Evolutionary conservation across 2,888 invertebrate species (phyloP).

Genomic region (Salpingus planirostris): DNA sequence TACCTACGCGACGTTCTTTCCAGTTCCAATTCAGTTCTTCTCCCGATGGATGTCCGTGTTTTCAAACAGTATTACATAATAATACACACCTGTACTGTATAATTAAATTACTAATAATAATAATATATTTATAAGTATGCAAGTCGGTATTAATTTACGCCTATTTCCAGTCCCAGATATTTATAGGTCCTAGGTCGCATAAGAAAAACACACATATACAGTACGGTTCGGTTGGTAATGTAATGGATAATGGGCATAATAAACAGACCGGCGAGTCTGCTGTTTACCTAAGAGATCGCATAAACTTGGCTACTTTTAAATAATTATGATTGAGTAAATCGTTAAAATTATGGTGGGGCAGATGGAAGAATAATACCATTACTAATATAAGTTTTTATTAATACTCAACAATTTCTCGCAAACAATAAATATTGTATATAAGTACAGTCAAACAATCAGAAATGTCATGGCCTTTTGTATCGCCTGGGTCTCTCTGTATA

Average conservation of each 20-base stretch:
- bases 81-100: too few species aligned
- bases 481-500: too few species aligned
- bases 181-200: too few species aligned
- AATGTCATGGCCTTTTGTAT: too few species aligned
- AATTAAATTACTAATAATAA: conserved; percentile 15
- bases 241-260: conserved; percentile 10
- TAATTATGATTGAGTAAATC: too few species aligned
- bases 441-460: too few species aligned
- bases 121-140: conserved; percentile 15
- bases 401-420: too few species aligned
- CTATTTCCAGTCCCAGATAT: conserved; percentile 9
- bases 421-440: too few species aligned
- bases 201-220: conserved; percentile 9
- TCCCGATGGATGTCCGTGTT: conserved; percentile 7
- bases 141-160: conserved; percentile 9
- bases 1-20: conserved; percentile 9
- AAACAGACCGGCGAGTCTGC: conserved; percentile 6
- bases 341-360: too few species aligned
- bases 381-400: too few species aligned
- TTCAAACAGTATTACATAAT: conserved; percentile 12
- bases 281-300: conserved; percentile 9
- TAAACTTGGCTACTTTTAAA: conserved; percentile 11
- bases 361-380: too few species aligned
- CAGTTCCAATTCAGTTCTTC: conserved; percentile 5
- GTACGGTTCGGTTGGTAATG: too few species aligned